Conservation (phyloP, 2,888 invertebrate genomes). For the Sussaba pulchella region DNA sequence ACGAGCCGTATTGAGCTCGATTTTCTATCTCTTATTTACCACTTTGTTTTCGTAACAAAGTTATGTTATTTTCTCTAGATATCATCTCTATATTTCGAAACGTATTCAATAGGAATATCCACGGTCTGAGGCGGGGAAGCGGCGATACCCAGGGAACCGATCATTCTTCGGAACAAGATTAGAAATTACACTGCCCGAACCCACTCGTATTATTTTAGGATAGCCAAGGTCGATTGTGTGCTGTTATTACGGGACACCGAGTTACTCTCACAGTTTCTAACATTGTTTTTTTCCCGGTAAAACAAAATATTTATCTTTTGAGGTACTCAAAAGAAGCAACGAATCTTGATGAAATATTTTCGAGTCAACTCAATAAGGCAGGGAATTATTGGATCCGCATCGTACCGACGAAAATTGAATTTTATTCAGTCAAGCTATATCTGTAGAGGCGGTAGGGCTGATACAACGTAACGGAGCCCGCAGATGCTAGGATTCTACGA, state of each 20-base stretch:
- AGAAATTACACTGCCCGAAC: conserved; percentile 6
- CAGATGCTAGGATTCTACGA: background rate
- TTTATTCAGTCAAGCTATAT: conserved; percentile 15
- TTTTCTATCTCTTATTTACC: conserved; percentile 6
- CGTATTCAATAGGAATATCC: conserved; percentile 25
- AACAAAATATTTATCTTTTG: conserved; percentile 47
- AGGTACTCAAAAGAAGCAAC: conserved; percentile 3
- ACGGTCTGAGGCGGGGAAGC: conserved; percentile 30
- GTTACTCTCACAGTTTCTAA: conserved; percentile 25
- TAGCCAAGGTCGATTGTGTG: conserved; percentile 9
- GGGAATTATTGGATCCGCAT: background rate
- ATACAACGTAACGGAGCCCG: background rate
- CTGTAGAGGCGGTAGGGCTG: background rate
- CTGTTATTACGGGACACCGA: conserved; percentile 58
- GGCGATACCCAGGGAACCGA: conserved; percentile 10
- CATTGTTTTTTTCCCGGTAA: conserved; percentile 28
- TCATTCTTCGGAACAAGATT: conserved; percentile 25
- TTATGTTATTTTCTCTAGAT: conserved; percentile 15
- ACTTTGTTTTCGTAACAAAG: conserved; percentile 32
- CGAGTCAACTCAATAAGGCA: background rate
- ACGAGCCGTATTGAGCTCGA: background rate
- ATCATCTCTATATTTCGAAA: conserved; percentile 18
- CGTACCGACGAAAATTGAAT: conserved; percentile 12
- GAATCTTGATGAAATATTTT: conserved; percentile 2
- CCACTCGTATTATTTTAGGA: conserved; percentile 54